Percentiles rank a stretch among this genome's conserved stretches.
phyloP scores from a whole-genome alignment of 1,140 invertebrate genomes.

The Macrocentrus cingulum region DNA sequence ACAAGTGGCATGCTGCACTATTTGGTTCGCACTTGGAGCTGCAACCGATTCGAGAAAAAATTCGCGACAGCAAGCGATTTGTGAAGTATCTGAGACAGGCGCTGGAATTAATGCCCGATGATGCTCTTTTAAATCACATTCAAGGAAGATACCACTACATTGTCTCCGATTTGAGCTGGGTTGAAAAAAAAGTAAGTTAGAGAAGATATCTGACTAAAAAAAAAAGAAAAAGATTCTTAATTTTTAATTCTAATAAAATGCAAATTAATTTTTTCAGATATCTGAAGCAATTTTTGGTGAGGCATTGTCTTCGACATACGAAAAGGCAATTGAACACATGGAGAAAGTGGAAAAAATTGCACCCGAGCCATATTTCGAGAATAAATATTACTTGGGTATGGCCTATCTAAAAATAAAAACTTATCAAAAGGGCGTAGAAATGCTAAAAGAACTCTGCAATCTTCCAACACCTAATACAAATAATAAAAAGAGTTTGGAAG shows the following conservation, averaged over 20 bases:
- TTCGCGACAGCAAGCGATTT: constrained; percentile 69
- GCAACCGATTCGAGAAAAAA: constrained; percentile 67
- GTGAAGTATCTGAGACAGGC: constrained; percentile 75
- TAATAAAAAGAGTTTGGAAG: too few relatives aligned
- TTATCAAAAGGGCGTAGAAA: constrained; percentile 61
- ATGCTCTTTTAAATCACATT: constrained; percentile 70
- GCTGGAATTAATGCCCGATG: constrained; percentile 66
- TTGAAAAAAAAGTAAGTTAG: constrained; percentile 69
- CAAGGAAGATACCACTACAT: constrained; percentile 72
- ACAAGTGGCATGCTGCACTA: constrained; percentile 81
- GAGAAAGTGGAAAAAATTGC: constrained; percentile 66
- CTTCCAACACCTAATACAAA: constrained; percentile 48
- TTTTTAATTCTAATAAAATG: constrained; percentile 16
- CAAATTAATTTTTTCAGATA: constrained; percentile 40
- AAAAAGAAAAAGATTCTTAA: constrained; percentile 3
- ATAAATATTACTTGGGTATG: constrained; percentile 71
- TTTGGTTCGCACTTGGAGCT: constrained; percentile 67
- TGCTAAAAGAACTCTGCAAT: constrained; percentile 60
- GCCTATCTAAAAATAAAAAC: constrained; percentile 64
- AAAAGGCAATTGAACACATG: constrained; percentile 71
- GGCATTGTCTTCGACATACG: constrained; percentile 65
- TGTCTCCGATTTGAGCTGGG: constrained; percentile 67
- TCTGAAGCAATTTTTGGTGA: constrained; percentile 70
- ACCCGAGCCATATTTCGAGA: constrained; percentile 68
- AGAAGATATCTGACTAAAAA: constrained; percentile 11